Evolutionary conservation across 2,888 invertebrate genomes (phyloP), one percentile per base, ranked within the genome.

Genomic region (Lasius fuliginosus): DNA sequence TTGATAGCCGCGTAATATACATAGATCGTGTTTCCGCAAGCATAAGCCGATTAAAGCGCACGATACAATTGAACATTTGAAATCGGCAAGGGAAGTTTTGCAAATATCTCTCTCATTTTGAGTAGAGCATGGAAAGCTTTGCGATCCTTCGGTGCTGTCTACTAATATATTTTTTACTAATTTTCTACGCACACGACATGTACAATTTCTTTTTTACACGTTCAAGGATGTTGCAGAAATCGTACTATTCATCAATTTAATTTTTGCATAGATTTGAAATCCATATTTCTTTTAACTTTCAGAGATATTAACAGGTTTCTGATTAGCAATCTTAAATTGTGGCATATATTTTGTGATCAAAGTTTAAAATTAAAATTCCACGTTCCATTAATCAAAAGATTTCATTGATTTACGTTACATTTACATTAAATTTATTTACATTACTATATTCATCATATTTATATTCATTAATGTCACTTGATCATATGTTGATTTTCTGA

Each of bases 321-420:
- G 27, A 30, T 60, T 60, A 42, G n/a, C 60, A 74, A 42, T 27
- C 30, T 60, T 74, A 74, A 42, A 2, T 27, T 15, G 12, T 23
- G 15, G 23, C 46, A 62, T 74, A 42, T 30, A 33, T 62, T 33
- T 62, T 46, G 11, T 46, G 46, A 33, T 46, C 46, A 62, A 62
- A 46, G 15, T 62, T 62, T 9, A 64, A 33, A 23, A 33, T 62
- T 18, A 12, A 23, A 64, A 23, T 33, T 42, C 27, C 40, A 23
- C 40, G 23, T 33, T 15, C 1, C 64, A 76, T 64, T 76, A 64
- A 64, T 76, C 8, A 76, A 36, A 23, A 9, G 9, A 53, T 46
- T 49, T 18, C 15, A 36, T 64, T 64, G 11, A 64, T 53, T 46
- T 18, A 49, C 9, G 12, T 18, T 73, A 49, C 4, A n/a, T 23